Evolutionary conservation across 2,797 vertebrate species (phyloP), one percentile per base, ranked within the genome.

Genomic region (Halcyon badia): DNA sequence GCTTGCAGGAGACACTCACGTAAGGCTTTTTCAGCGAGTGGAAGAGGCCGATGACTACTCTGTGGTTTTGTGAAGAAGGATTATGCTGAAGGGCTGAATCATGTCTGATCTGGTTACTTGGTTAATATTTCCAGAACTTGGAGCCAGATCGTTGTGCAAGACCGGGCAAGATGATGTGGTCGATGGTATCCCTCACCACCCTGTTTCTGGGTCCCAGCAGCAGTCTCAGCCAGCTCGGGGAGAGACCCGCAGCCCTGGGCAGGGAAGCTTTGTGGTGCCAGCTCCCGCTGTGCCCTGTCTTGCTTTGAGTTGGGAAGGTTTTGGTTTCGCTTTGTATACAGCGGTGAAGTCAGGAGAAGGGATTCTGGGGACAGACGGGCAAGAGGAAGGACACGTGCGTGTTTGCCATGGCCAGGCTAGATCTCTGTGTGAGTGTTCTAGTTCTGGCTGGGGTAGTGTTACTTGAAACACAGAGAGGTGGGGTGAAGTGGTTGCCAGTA

Each of bases 61-160:
- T 97, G 97, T 96, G 97, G 97, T 95, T 97, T 93, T 91, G 62
- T 83, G 88, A 90, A 81, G 75, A 61, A 66, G 83, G 95, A 73
- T 95, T 96, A 28, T 96, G 77, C 91, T 93, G 81, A 78, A 52
- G 69, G 95, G 92, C 51, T 97, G 97, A 97, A 97, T 97, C 97
- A 97, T 97, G 97, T 97, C 96, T 97, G 88, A 93, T 97, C 94
- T 94, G 75, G 54, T 94, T 96, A 82, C 91, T 80, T 15, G 88
- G 95, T 81, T 96, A 49, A 51, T 90, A 71, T 98, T 98, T 98
- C 96, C 96, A 82, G 90, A 11, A 73, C 79, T 85, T 22, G 68
- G 58, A 96, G 97, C 90, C 97, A 96, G 91, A 48, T 52, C 1
- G 2, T 97, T 97, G 95, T 95, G 97, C 96, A 97, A 97, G 97